Evolutionary conservation across 2,888 invertebrate species (phyloP).

Genomic region (Cataglyphis rosenhaueri): DNA sequence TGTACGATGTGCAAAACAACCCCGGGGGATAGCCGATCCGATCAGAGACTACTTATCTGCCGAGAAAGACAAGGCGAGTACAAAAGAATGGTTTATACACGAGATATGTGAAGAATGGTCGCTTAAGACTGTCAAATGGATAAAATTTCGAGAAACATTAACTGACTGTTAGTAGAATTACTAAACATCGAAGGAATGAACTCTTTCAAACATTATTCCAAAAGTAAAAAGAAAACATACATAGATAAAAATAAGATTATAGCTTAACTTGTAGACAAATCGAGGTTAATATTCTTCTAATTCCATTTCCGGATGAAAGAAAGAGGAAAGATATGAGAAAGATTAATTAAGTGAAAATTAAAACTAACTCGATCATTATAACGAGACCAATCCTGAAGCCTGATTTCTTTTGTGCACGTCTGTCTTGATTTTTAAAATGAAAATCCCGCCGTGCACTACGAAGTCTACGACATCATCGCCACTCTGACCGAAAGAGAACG

Average conservation of each 20-base stretch:
- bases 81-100: neutral
- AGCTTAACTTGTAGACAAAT: neutral
- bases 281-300: neutral
- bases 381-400: neutral
- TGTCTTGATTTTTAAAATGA: neutral
- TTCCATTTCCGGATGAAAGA: neutral
- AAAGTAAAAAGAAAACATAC: neutral
- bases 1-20: slow-evolving; percentile 29
- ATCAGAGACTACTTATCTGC: neutral
- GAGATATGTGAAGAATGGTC: neutral
- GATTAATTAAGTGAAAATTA: neutral
- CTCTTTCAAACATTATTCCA: neutral
- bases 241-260: neutral
- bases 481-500: slow-evolving; percentile 54
- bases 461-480: slow-evolving; percentile 27
- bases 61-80: neutral
- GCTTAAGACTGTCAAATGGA: neutral
- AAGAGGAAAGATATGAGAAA: neutral
- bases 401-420: neutral
- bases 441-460: slow-evolving; percentile 3
- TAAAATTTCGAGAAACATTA: neutral
- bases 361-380: neutral
- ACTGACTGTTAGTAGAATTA: neutral
- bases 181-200: neutral
- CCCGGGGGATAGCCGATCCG: neutral